Evolutionary conservation across 2,888 invertebrate species (phyloP).

Genomic region (Halictus quadricinctus): DNA sequence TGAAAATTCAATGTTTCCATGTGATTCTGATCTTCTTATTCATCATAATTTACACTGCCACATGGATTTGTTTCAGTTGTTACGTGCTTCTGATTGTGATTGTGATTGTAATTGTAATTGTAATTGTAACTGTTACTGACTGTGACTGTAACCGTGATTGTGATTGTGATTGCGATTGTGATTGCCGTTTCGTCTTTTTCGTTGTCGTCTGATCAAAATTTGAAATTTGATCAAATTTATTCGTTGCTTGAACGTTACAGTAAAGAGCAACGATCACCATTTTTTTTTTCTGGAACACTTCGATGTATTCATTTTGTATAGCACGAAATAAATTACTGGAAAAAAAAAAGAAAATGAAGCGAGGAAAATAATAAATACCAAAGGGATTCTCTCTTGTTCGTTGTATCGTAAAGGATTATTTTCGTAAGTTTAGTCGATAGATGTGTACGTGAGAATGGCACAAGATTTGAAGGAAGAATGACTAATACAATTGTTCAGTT

Average conservation of each 20-base stretch:
- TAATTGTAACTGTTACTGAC: not conserved
- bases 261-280: not conserved
- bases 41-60: slow-evolving; percentile 2
- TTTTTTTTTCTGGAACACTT: not conserved
- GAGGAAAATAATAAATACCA: slow-evolving; percentile 58
- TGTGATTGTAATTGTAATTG: not conserved
- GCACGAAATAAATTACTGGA: slow-evolving; percentile 17
- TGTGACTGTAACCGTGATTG: slow-evolving; percentile 6
- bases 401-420: slow-evolving; percentile 44
- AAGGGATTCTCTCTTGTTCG: slow-evolving; percentile 57
- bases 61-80: slow-evolving; percentile 6
- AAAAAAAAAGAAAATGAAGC: not conserved
- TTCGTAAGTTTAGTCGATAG: slow-evolving; percentile 31
- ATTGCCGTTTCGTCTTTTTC: slow-evolving; percentile 16
- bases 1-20: not conserved
- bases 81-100: slow-evolving; percentile 5
- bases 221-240: not conserved
- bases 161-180: not conserved
- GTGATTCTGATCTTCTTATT: not conserved
- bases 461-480: not conserved
- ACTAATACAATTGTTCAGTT: slow-evolving; percentile 21
- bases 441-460: slow-evolving; percentile 18
- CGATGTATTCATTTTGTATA: slow-evolving; percentile 13
- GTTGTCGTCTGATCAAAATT: not conserved
- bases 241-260: slow-evolving; percentile 2